These are phyloP conservation scores for Polymixis lichenea DNA, from an alignment of 2,888 invertebrate genomes.

Conservation along the genomic window DNA sequence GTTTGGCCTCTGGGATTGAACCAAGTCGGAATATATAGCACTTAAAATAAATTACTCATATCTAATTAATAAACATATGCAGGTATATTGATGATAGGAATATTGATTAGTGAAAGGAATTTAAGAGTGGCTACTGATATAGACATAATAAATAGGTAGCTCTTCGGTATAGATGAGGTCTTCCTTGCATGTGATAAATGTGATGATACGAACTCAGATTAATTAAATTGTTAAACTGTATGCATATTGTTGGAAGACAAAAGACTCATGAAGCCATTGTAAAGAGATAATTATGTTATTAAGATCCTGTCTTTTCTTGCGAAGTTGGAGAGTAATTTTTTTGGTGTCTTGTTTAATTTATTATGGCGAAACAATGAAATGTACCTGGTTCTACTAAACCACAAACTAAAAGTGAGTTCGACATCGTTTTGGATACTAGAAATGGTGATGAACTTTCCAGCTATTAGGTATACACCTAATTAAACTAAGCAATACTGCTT, in stretches of 20 bases:
- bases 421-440: neutral
- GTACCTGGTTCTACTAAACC: neutral
- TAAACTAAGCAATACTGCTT: no score
- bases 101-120: neutral
- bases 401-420: neutral
- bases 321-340: neutral
- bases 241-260: neutral
- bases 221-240: neutral
- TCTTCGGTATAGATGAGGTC: neutral
- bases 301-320: neutral
- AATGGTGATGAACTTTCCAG: neutral
- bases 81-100: neutral
- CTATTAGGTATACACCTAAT: neutral
- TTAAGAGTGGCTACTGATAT: neutral
- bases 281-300: neutral
- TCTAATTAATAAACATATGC: neutral
- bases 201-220: no score
- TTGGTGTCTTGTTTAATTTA: neutral
- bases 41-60: constrained; percentile 2
- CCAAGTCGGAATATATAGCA: no score
- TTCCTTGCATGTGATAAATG: no score
- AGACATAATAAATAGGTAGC: no score
- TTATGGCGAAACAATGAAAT: neutral
- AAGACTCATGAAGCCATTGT: neutral
- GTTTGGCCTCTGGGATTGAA: neutral